A percentile compares a stretch with the other conserved stretches of the same genome.
phyloP scores from a whole-genome alignment of 2,888 invertebrate genomes.

The Pristionchus mayeri region DNA sequence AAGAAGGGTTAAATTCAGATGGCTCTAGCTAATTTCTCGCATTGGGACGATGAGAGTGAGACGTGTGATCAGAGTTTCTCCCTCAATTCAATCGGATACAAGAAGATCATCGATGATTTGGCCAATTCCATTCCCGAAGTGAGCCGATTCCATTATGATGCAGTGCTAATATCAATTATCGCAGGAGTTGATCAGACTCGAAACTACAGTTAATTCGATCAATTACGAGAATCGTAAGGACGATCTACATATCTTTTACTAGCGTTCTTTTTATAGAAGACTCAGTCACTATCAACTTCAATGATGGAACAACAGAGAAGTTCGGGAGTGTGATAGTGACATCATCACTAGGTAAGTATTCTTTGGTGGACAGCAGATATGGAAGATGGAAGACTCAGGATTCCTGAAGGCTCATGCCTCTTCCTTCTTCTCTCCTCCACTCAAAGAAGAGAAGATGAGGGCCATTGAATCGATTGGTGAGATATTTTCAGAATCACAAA shows the following conservation, averaged over 20 bases:
- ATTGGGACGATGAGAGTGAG: constrained; percentile 31
- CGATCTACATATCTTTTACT: no score
- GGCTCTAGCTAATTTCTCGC: background rate
- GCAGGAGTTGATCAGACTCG: background rate
- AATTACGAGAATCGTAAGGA: background rate
- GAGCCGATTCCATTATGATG: background rate
- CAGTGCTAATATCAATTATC: background rate
- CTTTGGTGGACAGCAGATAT: no score
- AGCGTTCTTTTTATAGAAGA: background rate
- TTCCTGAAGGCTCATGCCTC: constrained; percentile 4
- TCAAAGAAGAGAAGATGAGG: background rate
- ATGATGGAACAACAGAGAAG: background rate
- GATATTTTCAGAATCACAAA: background rate
- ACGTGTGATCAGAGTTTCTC: background rate
- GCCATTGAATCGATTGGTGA: constrained; percentile 34
- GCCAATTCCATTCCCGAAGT: background rate
- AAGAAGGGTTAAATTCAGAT: no score
- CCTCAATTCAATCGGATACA: constrained; percentile 31
- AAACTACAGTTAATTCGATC: background rate
- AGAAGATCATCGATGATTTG: constrained; percentile 11
- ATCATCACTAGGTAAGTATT: constrained; percentile 29
- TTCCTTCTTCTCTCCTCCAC: background rate
- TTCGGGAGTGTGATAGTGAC: constrained; percentile 27
- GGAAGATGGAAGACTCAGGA: background rate
- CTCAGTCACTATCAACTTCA: background rate